A percentile compares a stretch with the other conserved stretches of the same genome.
Evolutionary conservation across 2,113 vertebrate genomes (phyloP).

Genomic region (Brachyhypopomus gauderio): DNA sequence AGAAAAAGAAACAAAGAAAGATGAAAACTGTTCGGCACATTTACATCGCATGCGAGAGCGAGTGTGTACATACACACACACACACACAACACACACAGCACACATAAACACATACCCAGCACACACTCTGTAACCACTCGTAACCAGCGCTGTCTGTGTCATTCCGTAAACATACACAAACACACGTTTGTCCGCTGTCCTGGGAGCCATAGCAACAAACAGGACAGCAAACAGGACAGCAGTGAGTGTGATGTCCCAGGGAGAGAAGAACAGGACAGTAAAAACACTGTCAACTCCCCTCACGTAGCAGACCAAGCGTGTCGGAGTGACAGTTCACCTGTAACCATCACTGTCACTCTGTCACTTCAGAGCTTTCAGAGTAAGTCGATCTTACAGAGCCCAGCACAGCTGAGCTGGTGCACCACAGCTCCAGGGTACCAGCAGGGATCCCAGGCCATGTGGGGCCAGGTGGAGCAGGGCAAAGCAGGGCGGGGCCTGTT

Average conservation of each 20-base stretch:
- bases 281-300: neutral
- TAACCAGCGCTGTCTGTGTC: conserved; percentile 24
- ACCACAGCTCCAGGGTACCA: too few relatives aligned
- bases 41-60: too few relatives aligned
- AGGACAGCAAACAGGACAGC: conserved; percentile 34
- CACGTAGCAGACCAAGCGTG: too few relatives aligned
- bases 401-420: too few relatives aligned
- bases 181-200: conserved; percentile 30
- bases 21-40: neutral
- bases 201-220: conserved; percentile 20
- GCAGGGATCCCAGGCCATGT: too few relatives aligned
- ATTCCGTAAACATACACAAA: conserved; percentile 43
- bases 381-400: too few relatives aligned
- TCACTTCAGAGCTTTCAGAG: too few relatives aligned
- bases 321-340: too few relatives aligned
- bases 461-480: too few relatives aligned
- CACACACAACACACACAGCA: conserved; percentile 25
- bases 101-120: conserved; percentile 6
- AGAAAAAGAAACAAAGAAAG: neutral
- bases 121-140: conserved; percentile 26
- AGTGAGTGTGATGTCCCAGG: neutral
- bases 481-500: too few relatives aligned
- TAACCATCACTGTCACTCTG: too few relatives aligned
- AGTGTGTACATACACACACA: conserved; percentile 18
- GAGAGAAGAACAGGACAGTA: neutral